Conservation (phyloP, 2,113 vertebrate species). For the Microcebus ravelobensis region DNA sequence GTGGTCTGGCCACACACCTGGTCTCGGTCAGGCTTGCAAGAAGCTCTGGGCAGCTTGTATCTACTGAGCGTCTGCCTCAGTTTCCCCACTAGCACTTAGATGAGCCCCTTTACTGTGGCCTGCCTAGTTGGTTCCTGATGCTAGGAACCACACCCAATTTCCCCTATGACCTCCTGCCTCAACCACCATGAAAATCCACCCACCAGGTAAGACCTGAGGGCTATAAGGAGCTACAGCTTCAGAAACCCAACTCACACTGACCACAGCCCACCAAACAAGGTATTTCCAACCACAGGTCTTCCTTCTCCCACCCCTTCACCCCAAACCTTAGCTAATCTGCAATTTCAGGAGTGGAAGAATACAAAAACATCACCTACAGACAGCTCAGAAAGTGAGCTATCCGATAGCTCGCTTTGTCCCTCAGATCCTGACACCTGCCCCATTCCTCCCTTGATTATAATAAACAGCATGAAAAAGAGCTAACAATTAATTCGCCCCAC, state of each 20-base stretch:
- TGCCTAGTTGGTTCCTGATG: neutral
- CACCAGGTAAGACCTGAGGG: neutral
- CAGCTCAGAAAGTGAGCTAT: neutral
- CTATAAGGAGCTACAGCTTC: neutral
- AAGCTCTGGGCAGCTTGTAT: neutral
- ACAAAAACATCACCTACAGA: neutral
- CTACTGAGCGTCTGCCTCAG: neutral
- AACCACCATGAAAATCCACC: neutral
- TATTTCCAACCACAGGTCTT: neutral
- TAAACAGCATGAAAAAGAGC: neutral
- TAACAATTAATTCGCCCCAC: neutral
- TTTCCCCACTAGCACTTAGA: neutral
- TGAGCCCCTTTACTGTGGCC: neutral
- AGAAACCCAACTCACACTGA: neutral
- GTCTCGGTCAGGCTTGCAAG: neutral
- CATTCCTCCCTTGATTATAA: neutral
- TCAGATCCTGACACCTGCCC: neutral
- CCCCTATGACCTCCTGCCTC: neutral
- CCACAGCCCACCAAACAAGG: neutral
- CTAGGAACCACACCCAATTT: neutral
- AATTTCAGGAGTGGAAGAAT: neutral
- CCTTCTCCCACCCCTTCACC: neutral
- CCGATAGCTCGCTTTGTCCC: neutral
- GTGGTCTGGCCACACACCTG: neutral
- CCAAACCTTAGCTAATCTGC: neutral